Conservation (phyloP, 1,140 invertebrate species). For the Gerris buenoi region DNA sequence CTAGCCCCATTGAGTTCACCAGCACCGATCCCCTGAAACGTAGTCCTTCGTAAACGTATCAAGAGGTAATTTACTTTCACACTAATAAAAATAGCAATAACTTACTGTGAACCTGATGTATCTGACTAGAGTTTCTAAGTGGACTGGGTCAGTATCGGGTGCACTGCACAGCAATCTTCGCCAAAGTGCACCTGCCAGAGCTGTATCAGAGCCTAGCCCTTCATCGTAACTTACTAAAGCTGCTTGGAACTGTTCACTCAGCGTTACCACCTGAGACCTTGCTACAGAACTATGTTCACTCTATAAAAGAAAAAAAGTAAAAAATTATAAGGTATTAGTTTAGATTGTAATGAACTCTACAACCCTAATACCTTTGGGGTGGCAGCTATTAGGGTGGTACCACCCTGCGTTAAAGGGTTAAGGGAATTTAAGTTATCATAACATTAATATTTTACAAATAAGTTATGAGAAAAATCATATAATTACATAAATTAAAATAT, state of each 20-base stretch:
- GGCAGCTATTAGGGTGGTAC: too few relatives aligned
- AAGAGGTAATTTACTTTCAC: not conserved
- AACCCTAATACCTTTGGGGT: too few relatives aligned
- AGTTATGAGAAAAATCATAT: too few relatives aligned
- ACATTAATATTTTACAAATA: too few relatives aligned
- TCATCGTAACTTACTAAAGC: constrained; percentile 73
- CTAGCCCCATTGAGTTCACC: not conserved
- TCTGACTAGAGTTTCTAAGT: constrained; percentile 47
- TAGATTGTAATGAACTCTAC: too few relatives aligned
- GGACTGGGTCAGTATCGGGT: constrained; percentile 37
- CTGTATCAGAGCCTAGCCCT: constrained; percentile 52
- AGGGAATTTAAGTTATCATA: too few relatives aligned
- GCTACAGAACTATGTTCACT: constrained; percentile 38
- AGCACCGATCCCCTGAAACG: not conserved
- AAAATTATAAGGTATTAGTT: too few relatives aligned
- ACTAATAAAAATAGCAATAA: not conserved
- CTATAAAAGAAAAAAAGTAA: too few relatives aligned
- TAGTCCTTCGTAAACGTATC: not conserved
- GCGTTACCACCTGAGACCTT: constrained; percentile 24
- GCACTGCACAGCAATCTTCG: constrained; percentile 52
- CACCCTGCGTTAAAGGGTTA: too few relatives aligned
- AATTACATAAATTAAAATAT: too few relatives aligned
- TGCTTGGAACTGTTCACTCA: constrained; percentile 67
- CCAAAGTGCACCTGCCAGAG: constrained; percentile 71
- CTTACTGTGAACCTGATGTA: constrained; percentile 55